Evolutionary conservation across 2,797 vertebrate genomes (phyloP), one percentile per base, ranked within the genome.

Genomic region (Pipistrellus pygmaeus): DNA sequence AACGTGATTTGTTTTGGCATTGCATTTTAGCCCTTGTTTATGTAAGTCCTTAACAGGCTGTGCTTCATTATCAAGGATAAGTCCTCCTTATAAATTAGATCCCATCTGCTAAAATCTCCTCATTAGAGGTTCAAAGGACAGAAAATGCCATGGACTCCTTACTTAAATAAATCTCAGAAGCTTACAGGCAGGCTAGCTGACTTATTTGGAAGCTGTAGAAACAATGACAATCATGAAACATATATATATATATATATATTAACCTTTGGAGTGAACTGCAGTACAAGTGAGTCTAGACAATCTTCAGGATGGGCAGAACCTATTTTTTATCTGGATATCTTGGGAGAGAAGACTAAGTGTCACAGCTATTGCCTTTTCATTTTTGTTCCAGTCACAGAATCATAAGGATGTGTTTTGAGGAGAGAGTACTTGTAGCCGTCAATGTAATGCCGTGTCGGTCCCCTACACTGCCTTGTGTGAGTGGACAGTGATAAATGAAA

Each of bases 1-100:
- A 96, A 88, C 96, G 95, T 96, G 90, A 96, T 97, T 97, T 97
- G 77, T 96, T 98, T 97, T 96, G 96, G 48, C 94, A 96, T 90
- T 92, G n/a, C 48, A 72, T 64, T 32, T 18, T 95, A 97, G 78
- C 48, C 30, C 48, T 84, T 82, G 57, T 89, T 96, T 93, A 97
- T 95, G 89, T 93, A 92, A 95, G 75, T 68, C 38, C 90, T 94
- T 93, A 95, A 41, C 89, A 83, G 53, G 32, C 80, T 94, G 76
- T 75, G 44, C 94, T 96, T 97, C 77, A 95, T 95, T 96, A 97
- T 96, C 81, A 55, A 2, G 60, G 15, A 14, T 90, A 68, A 32
- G 35, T 92, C n/a, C 32, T 44, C 81, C 77, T 93, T 92, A 85
- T 8, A 89, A 84, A 91, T 90, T 92, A 90, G 38, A 94, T 88